Evolutionary conservation across 2,113 vertebrate genomes (phyloP).

Genomic region (Cathartes aura): DNA sequence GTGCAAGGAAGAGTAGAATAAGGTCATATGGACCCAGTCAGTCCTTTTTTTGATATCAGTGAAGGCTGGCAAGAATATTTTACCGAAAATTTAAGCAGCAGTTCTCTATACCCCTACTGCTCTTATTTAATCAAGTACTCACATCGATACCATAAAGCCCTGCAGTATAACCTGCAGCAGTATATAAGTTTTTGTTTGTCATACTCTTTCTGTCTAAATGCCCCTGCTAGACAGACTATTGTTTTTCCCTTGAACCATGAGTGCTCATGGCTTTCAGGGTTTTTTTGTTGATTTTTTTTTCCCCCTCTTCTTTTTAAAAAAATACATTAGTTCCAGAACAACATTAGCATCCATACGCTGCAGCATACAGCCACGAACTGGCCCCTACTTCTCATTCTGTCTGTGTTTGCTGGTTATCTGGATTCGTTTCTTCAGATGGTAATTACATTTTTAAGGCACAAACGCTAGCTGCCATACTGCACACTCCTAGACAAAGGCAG

Average conservation of each 20-base stretch:
- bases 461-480: background rate
- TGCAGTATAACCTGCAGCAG: background rate
- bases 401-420: background rate
- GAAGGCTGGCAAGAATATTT: constrained; percentile 4
- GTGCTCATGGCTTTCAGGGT: background rate
- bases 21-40: constrained; percentile 22
- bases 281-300: background rate
- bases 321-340: background rate
- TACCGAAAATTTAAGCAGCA: background rate
- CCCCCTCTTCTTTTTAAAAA: background rate
- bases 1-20: constrained; percentile 3
- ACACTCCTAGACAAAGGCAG: background rate
- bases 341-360: fast-evolving
- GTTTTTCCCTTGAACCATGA: background rate
- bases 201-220: background rate
- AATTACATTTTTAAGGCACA: background rate
- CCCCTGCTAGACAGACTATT: background rate
- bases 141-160: background rate
- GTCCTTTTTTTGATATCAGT: background rate
- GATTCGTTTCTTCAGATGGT: background rate
- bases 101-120: background rate
- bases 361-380: background rate
- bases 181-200: background rate
- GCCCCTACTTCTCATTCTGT: background rate
- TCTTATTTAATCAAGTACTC: background rate